Evolutionary conservation across 2,797 vertebrate genomes (phyloP).

Genomic region (Telmatherina bonti): DNA sequence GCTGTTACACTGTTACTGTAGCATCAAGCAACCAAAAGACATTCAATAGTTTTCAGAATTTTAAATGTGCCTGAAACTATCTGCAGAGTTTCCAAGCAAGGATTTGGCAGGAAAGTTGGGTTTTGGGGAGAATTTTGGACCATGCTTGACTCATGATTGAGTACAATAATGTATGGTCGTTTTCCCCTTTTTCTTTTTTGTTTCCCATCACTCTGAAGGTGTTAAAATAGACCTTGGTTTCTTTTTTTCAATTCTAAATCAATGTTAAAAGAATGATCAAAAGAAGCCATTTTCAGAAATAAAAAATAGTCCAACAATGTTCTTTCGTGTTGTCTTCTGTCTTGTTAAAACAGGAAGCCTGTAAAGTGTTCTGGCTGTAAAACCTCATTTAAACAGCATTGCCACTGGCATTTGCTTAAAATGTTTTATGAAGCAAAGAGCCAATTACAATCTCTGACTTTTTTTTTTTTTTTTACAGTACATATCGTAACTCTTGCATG

Average conservation of each 20-base stretch:
- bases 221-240: too few species aligned
- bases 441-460: neutral
- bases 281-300: neutral
- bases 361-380: conserved; percentile 4
- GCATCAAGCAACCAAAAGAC: too few species aligned
- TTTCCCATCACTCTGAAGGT: too few species aligned
- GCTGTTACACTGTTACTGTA: too few species aligned
- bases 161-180: too few species aligned
- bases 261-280: too few species aligned
- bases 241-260: too few species aligned
- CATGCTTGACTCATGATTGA: too few species aligned
- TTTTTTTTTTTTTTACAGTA: conserved; percentile 2
- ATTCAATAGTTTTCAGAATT: neutral
- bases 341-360: neutral
- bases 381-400: conserved; percentile 6
- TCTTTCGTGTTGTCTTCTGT: neutral
- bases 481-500: neutral
- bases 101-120: neutral
- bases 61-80: neutral
- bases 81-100: too few species aligned
- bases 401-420: neutral
- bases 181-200: too few species aligned
- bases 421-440: neutral
- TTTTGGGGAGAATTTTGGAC: too few species aligned
- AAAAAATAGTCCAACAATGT: neutral